These are phyloP conservation scores for Zoroaster sp. DNA, from an alignment of 53 echinoderm and acorn worm species.

Conservation along the genomic window DNA sequence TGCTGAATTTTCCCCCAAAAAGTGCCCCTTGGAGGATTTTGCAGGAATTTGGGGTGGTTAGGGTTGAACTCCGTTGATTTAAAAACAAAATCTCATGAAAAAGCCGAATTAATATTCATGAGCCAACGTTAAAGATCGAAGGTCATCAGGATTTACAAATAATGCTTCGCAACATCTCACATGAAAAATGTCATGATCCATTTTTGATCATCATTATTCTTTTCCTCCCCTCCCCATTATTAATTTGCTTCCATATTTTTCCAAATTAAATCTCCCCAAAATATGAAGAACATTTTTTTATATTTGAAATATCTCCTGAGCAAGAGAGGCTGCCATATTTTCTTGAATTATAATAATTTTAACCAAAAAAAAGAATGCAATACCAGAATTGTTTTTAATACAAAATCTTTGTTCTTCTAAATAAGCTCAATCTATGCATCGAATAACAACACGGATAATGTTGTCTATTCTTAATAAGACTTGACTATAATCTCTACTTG, in stretches of 20 bases:
- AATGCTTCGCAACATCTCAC: neutral
- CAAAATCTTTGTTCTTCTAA: conserved; percentile 12
- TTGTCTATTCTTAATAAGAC: conserved; percentile 37
- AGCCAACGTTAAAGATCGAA: conserved; percentile 16
- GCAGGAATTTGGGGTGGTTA: too few species aligned
- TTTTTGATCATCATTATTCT: neutral
- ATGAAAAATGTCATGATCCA: neutral
- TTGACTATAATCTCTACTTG: neutral
- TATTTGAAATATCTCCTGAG: neutral
- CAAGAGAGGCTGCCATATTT: neutral
- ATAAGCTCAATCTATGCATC: conserved; percentile 31
- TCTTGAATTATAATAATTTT: neutral
- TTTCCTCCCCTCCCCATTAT: conserved; percentile 10
- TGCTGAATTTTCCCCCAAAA: too few species aligned
- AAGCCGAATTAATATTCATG: neutral
- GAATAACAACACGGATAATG: neutral
- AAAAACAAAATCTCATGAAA: neutral
- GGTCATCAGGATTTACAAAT: conserved; percentile 2
- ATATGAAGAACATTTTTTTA: neutral
- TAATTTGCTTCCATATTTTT: conserved; percentile 4
- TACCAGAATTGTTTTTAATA: conserved; percentile 39
- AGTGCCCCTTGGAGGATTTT: too few species aligned
- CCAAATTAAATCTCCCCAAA: neutral
- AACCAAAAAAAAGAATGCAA: conserved; percentile 25
- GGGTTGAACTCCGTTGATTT: neutral